These are phyloP conservation scores for Cynoglossus semilaevis DNA, from an alignment of 2,113 vertebrate species.

Conservation along the genomic window DNA sequence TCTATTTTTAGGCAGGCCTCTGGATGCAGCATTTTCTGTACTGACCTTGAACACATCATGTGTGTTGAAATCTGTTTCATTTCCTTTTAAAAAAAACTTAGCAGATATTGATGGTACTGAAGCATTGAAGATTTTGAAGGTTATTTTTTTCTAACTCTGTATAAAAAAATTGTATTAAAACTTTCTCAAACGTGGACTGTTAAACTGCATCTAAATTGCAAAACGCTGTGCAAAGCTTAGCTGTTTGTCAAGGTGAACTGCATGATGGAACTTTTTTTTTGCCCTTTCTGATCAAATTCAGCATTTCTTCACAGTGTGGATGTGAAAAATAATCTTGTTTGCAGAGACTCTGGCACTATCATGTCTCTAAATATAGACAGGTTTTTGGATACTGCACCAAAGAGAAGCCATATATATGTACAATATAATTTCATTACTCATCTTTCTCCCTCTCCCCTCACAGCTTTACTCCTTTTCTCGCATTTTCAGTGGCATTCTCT, in stretches of 20 bases:
- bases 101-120: too few relatives aligned
- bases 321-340: constrained; percentile 43
- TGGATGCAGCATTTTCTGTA: too few relatives aligned
- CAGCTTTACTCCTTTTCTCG: constrained; percentile 1
- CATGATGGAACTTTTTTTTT: constrained; percentile 23
- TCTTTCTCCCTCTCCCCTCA: constrained; percentile 8
- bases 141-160: too few relatives aligned
- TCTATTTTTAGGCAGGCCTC: too few relatives aligned
- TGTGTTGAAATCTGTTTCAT: too few relatives aligned
- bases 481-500: constrained; percentile 13
- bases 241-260: constrained; percentile 16
- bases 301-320: constrained; percentile 22
- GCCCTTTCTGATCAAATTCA: constrained; percentile 12
- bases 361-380: constrained; percentile 33
- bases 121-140: too few relatives aligned
- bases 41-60: too few relatives aligned
- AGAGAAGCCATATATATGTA: neutral
- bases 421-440: constrained; percentile 8
- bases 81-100: too few relatives aligned
- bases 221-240: neutral
- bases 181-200: too few relatives aligned
- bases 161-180: too few relatives aligned
- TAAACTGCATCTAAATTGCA: too few relatives aligned
- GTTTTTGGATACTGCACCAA: constrained; percentile 17
- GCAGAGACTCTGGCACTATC: constrained; percentile 16